phyloP scores from a whole-genome alignment of 2,888 invertebrate species.

The Tribolium freemani region DNA sequence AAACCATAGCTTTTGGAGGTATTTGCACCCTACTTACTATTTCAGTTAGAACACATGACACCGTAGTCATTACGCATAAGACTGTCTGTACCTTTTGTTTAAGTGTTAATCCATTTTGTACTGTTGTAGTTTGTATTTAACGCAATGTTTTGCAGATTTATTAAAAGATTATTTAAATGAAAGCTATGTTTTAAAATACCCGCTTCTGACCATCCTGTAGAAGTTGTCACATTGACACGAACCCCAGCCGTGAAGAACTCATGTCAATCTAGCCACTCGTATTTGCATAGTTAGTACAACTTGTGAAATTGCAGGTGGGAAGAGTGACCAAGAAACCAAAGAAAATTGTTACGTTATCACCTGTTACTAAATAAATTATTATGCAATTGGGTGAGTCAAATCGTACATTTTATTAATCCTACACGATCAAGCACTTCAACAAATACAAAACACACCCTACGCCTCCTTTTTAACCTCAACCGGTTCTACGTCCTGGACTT shows the following conservation, averaged over 20 bases:
- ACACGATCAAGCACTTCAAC: conserved; percentile 22
- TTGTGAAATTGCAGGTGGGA: conserved; percentile 3
- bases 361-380: background rate
- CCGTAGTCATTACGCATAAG: conserved; percentile 35
- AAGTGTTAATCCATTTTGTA: conserved; percentile 39
- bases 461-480: conserved; percentile 34
- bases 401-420: conserved; percentile 21
- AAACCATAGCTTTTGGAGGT: conserved; percentile 70
- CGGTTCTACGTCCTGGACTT: conserved; percentile 40
- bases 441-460: conserved; percentile 27
- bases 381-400: background rate
- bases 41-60: conserved; percentile 59
- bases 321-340: background rate
- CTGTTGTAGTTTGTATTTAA: conserved; percentile 24
- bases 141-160: conserved; percentile 39
- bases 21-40: conserved; percentile 73
- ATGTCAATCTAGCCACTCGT: background rate
- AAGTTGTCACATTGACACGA: background rate
- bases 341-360: background rate
- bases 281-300: background rate
- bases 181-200: conserved; percentile 6
- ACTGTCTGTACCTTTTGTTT: conserved; percentile 38
- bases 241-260: background rate
- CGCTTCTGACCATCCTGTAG: background rate
- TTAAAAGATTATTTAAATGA: conserved; percentile 37